These are phyloP conservation scores for Heterochromis multidens DNA, from an alignment of 2,113 vertebrate genomes.

Conservation along the genomic window DNA sequence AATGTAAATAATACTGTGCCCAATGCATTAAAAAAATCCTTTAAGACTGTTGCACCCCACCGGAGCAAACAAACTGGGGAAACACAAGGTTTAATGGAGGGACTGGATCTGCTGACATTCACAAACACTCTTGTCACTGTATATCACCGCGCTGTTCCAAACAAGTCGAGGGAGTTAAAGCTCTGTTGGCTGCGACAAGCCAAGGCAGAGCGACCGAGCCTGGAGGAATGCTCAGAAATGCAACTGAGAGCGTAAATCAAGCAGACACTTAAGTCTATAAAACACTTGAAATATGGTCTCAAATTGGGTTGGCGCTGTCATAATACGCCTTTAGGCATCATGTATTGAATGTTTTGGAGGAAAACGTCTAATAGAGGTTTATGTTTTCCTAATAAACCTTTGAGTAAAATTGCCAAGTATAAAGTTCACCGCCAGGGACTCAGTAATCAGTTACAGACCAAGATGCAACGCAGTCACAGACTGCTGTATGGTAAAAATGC, in stretches of 20 bases:
- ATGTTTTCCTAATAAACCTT: neutral
- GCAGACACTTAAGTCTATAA: neutral
- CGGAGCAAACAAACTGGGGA: conserved; percentile 11
- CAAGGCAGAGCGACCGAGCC: conserved; percentile 18
- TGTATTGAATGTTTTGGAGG: neutral
- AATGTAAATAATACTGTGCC: conserved; percentile 42
- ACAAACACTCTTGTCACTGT: conserved; percentile 54
- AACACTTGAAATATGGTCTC: neutral
- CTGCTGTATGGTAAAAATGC: neutral
- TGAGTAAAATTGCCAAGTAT: neutral
- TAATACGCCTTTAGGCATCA: neutral
- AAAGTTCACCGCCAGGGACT: neutral
- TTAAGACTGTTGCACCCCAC: conserved; percentile 7
- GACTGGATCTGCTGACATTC: conserved; percentile 22
- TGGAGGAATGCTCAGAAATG: conserved; percentile 58
- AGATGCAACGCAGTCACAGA: neutral
- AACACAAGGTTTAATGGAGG: conserved; percentile 14
- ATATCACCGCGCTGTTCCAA: conserved; percentile 31
- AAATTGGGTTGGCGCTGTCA: neutral
- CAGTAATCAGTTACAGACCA: neutral
- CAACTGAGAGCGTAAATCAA: conserved; percentile 39
- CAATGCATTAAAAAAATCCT: conserved; percentile 24
- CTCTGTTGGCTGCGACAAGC: neutral
- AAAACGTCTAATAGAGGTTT: neutral
- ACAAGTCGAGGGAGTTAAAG: conserved; percentile 31